Percentiles rank a stretch among this genome's conserved stretches.
phyloP scores from a whole-genome alignment of 1,140 invertebrate species.

The Mycetomoellerius zeteki region DNA sequence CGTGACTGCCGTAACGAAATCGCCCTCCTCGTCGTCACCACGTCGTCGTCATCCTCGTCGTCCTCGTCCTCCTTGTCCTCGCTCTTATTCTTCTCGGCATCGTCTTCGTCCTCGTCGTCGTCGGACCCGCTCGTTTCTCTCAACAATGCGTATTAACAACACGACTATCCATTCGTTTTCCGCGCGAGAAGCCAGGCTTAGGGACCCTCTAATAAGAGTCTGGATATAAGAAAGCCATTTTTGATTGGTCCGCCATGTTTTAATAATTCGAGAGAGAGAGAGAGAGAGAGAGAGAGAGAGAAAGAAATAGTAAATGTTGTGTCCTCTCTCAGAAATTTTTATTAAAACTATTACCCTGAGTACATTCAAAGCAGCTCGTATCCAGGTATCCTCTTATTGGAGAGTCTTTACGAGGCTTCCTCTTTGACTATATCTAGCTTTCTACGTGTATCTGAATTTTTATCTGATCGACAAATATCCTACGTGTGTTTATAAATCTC shows the following conservation, averaged over 20 bases:
- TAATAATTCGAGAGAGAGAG: no score
- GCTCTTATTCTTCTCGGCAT: constrained; percentile 22
- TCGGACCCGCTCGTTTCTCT: constrained; percentile 5
- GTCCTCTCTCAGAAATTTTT: no score
- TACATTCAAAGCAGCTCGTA: no score
- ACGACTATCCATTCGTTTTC: constrained; percentile 68
- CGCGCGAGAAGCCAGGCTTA: constrained; percentile 64
- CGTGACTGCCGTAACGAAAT: constrained; percentile 71
- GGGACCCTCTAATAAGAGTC: no score
- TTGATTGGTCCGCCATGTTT: no score
- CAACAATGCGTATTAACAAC: constrained; percentile 42
- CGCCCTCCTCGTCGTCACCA: constrained; percentile 56
- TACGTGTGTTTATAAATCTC: not conserved
- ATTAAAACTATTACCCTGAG: no score
- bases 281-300: no score
- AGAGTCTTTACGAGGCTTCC: constrained; percentile 8
- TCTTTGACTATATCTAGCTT: constrained; percentile 27
- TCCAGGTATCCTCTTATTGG: no score
- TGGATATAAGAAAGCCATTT: no score
- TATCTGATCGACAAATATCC: not conserved
- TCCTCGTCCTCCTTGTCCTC: not conserved
- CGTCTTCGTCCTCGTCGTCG: not conserved
- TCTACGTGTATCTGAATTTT: constrained; percentile 1
- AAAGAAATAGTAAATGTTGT: no score
- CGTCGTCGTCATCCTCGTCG: constrained; percentile 3